Percentiles rank a stretch among this genome's conserved stretches.
Evolutionary conservation across 2,113 vertebrate species (phyloP).

Genomic region (Sterna hirundo): DNA sequence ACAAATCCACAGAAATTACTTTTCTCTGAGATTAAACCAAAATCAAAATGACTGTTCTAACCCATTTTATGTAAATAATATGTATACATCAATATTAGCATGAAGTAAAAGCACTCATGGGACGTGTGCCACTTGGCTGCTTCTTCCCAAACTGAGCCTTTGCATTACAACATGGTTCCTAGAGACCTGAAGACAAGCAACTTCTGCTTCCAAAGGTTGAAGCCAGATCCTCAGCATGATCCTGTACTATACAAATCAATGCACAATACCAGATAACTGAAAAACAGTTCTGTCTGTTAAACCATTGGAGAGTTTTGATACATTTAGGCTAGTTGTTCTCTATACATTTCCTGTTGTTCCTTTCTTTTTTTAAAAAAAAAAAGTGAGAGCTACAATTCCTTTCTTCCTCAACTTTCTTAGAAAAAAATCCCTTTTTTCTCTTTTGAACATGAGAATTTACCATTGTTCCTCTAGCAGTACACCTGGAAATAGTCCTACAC

Average conservation of each 20-base stretch:
- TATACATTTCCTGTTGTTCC: neutral
- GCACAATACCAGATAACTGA: neutral
- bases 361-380: neutral
- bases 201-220: constrained; percentile 3
- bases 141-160: neutral
- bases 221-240: neutral
- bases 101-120: neutral
- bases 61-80: neutral
- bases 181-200: neutral
- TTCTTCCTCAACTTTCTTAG: neutral
- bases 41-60: neutral
- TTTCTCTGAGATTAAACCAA: constrained; percentile 22
- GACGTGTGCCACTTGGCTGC: neutral
- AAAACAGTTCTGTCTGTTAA: neutral
- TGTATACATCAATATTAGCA: neutral
- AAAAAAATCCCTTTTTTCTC: neutral
- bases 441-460: neutral
- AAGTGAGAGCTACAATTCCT: neutral
- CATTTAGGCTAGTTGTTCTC: neutral
- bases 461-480: neutral
- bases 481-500: neutral
- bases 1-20: constrained; percentile 11
- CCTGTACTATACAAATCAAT: neutral
- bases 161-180: neutral
- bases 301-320: neutral